phyloP scores from a whole-genome alignment of 2,113 vertebrate genomes.

The Chionodraco myersi region DNA sequence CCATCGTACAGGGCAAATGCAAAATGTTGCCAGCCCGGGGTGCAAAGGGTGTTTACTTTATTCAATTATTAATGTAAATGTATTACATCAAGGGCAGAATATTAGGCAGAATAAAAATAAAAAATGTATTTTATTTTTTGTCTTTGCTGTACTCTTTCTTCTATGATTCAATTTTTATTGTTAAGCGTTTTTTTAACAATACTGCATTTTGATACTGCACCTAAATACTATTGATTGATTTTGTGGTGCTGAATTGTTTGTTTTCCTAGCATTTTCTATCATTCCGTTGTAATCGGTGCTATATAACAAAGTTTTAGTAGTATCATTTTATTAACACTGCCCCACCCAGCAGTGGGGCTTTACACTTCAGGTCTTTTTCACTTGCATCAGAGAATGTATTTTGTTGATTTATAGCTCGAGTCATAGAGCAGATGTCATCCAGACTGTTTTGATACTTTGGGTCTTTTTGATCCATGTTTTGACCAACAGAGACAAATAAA shows the following conservation, averaged over 20 bases:
- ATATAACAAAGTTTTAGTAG: background rate
- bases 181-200: no score
- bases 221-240: no score
- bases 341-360: background rate
- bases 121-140: no score
- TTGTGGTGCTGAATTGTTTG: background rate
- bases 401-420: slow-evolving; percentile 3
- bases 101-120: no score
- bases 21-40: no score
- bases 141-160: no score
- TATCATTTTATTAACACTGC: background rate
- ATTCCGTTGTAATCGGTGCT: background rate
- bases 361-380: slow-evolving; percentile 2
- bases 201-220: no score
- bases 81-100: no score
- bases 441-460: background rate
- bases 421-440: slow-evolving; percentile 5
- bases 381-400: background rate
- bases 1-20: no score
- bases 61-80: no score
- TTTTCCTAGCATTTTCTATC: background rate
- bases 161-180: no score
- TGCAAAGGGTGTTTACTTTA: no score
- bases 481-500: slow-evolving; percentile 33
- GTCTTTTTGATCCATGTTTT: slow-evolving; percentile 21